phyloP scores from a whole-genome alignment of 2,113 vertebrate species.

The Polypterus bichir region DNA sequence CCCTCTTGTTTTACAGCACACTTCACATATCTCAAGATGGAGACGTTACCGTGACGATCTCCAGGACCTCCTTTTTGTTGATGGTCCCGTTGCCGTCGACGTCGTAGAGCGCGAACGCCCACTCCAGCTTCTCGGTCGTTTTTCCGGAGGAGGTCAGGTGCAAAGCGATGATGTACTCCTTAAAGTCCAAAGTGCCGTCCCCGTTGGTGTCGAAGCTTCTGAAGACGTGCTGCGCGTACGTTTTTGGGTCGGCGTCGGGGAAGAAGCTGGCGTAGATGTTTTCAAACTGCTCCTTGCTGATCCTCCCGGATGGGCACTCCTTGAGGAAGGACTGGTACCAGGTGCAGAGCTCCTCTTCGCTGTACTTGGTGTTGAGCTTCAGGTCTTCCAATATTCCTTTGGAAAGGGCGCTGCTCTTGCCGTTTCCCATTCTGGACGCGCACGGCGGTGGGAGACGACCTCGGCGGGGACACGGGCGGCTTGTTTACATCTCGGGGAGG shows the following conservation, averaged over 20 bases:
- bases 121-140: conserved; percentile 60
- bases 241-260: conserved; percentile 51
- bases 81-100: conserved; percentile 70
- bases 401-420: conserved; percentile 56
- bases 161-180: conserved; percentile 65
- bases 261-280: conserved; percentile 67
- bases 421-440: conserved; percentile 51
- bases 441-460: background rate
- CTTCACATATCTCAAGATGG: background rate
- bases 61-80: conserved; percentile 57
- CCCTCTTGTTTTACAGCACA: background rate
- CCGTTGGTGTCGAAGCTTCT: conserved; percentile 64
- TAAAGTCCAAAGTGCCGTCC: conserved; percentile 63
- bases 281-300: conserved; percentile 57
- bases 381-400: conserved; percentile 61
- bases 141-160: conserved; percentile 66
- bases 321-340: conserved; percentile 68
- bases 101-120: conserved; percentile 65
- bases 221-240: conserved; percentile 60
- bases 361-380: conserved; percentile 61
- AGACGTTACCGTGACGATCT: conserved; percentile 49
- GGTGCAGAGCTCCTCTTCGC: conserved; percentile 44
- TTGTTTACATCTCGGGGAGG: background rate
- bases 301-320: conserved; percentile 57
- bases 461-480: background rate